Conservation (phyloP, 2,888 invertebrate species). For the Trissoscelio sp. region DNA sequence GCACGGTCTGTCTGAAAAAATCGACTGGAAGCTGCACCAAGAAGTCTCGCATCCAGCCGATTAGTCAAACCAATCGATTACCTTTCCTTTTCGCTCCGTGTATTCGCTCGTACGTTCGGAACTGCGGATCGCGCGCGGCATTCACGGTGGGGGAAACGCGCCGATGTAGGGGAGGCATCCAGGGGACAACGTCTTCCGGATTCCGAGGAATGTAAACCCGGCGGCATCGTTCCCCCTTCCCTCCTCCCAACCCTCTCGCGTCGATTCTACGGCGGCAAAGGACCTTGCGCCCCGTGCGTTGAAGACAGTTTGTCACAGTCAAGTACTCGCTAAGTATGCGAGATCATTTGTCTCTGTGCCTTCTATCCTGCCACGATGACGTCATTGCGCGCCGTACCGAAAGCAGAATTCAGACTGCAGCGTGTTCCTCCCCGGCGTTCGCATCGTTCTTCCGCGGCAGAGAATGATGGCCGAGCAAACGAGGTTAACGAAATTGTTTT, state of each 20-base stretch:
- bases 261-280: constrained; percentile 30
- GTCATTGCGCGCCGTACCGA: constrained; percentile 39
- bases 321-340: constrained; percentile 81
- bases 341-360: constrained; percentile 80
- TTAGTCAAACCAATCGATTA: constrained; percentile 68
- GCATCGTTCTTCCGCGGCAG: constrained; percentile 41
- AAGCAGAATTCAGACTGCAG: constrained; percentile 47
- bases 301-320: constrained; percentile 81
- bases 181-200: constrained; percentile 58
- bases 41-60: constrained; percentile 64
- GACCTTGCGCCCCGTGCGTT: constrained; percentile 63
- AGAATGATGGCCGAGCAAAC: constrained; percentile 54
- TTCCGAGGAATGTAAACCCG: constrained; percentile 59
- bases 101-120: constrained; percentile 49
- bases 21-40: constrained; percentile 46
- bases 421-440: not conserved
- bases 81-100: constrained; percentile 50
- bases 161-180: constrained; percentile 19
- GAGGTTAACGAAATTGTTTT: constrained; percentile 62
- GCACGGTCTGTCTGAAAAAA: constrained; percentile 55
- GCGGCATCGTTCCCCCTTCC: not conserved
- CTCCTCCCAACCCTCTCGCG: not conserved
- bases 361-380: constrained; percentile 51
- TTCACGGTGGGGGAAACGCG: constrained; percentile 15
- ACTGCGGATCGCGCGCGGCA: not conserved